A percentile compares a stretch with the other conserved stretches of the same genome.
Evolutionary conservation across 2,888 invertebrate genomes (phyloP).

Genomic region (Epinotia ramella): DNA sequence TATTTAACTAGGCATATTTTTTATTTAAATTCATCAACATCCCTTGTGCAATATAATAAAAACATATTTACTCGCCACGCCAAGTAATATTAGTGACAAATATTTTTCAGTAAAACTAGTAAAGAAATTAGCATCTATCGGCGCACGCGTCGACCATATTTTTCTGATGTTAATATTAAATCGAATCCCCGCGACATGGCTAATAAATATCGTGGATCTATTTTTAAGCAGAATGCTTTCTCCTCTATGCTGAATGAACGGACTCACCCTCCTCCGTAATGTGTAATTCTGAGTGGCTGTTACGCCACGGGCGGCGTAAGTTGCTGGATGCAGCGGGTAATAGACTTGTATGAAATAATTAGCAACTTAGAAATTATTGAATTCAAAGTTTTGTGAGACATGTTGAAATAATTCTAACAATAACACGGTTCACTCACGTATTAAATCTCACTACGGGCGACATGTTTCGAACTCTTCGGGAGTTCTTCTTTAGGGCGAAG

Average conservation of each 20-base stretch:
- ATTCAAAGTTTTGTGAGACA: background rate
- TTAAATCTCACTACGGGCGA: too few species aligned
- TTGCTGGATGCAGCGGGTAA: conserved; percentile 47
- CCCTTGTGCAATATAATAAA: too few species aligned
- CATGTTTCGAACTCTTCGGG: too few species aligned
- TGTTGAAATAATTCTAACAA: too few species aligned
- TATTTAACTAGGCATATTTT: too few species aligned
- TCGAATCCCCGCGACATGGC: conserved; percentile 78
- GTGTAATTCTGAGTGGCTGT: conserved; percentile 64
- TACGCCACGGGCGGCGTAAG: conserved; percentile 55
- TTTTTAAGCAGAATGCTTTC: conserved; percentile 82
- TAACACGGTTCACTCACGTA: too few species aligned
- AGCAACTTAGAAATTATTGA: background rate
- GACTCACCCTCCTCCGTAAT: conserved; percentile 79
- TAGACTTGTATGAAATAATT: too few species aligned
- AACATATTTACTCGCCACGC: background rate
- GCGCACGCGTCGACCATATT: conserved; percentile 76
- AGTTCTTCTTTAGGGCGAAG: too few species aligned
- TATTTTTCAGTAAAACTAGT: conserved; percentile 37
- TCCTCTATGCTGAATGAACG: conserved; percentile 83
- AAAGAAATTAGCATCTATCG: conserved; percentile 65
- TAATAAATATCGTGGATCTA: conserved; percentile 82
- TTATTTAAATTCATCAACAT: too few species aligned
- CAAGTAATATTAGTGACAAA: background rate
- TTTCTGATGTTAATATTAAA: conserved; percentile 80